Base-by-base conservation (phyloP, 2,888 invertebrate species). In the Hydrotaea cyrtoneurina region DNA sequence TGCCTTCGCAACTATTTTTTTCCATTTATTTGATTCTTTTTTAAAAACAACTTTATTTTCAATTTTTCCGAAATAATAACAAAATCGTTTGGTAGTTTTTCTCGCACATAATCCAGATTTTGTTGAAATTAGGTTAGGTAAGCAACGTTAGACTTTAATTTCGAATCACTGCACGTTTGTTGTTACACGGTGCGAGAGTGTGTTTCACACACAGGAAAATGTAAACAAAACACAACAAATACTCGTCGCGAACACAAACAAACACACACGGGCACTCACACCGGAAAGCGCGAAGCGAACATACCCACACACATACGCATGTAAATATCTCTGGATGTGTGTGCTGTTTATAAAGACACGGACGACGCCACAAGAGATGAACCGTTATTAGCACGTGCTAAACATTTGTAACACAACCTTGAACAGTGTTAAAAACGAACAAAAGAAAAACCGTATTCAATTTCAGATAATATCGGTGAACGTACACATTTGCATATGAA, bases 361-460 rank as follows among this genome's bases (percentile, higher is more conserved):
- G 13, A 59, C 0, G 31, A 74, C 55, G 39, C 19, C 57, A 17
- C 39, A 74, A 39, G 23, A 43, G 73, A 74, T 59, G 43, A 46
- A 62, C 74, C 74, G 74, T 74, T 59, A 74, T 39, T 46, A 74
- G 62, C 74, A 74, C 74, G 74, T 74, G 74, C 59, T 62, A 43
- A 59, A 74, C 26, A 74, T 53, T 59, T 59, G 59, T 59, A 23
- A 11, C 46, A 62, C 74, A 74, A 74, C 74, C 74, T 74, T 74
- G 74, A 74, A 15, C 19, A 39, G 19, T 26, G 23, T 59, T 59
- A 59, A 23, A 59, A 59, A 23, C 26, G 31, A 31, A 10, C n/a
- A 19, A 55, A 31, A 10, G 3, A 19, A 55, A 31, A 55, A 55
- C 5, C 26, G 50, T 50, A 23, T 50, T 50, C n/a, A 71, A 31